Evolutionary conservation across 2,888 invertebrate species (phyloP).

Genomic region (Aelia acuminata): DNA sequence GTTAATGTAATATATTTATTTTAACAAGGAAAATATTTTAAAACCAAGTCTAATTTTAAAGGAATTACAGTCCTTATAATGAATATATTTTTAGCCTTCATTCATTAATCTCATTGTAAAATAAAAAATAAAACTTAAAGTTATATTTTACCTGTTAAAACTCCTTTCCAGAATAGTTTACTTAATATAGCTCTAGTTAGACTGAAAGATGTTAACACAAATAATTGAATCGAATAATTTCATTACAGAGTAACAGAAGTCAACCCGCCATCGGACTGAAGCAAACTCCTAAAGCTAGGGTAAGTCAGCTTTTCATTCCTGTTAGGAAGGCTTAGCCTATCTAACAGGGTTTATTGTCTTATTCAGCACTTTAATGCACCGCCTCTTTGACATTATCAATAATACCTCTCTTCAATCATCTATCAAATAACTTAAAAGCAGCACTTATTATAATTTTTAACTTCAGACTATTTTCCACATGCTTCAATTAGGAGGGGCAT

Average conservation of each 20-base stretch:
- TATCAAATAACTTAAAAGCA: background rate
- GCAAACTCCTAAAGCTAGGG: conserved; percentile 78
- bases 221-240: conserved; percentile 62
- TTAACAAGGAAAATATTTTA: too few relatives aligned
- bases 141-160: background rate
- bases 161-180: background rate
- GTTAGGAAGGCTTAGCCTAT: conserved; percentile 29
- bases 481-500: too few relatives aligned
- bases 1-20: too few relatives aligned
- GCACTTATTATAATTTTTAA: background rate
- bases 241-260: conserved; percentile 78
- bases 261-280: conserved; percentile 79
- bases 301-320: conserved; percentile 70
- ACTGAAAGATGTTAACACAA: conserved; percentile 25
- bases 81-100: too few relatives aligned
- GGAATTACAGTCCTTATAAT: too few relatives aligned
- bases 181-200: background rate
- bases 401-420: background rate
- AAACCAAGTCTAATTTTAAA: too few relatives aligned
- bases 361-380: conserved; percentile 17
- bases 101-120: too few relatives aligned
- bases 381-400: background rate
- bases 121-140: too few relatives aligned
- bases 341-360: conserved; percentile 22
- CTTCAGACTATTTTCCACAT: background rate